Percentiles rank a stretch among this genome's conserved stretches.
Evolutionary conservation across 2,888 invertebrate genomes (phyloP).

Genomic region (Gnatocerus cornutus): DNA sequence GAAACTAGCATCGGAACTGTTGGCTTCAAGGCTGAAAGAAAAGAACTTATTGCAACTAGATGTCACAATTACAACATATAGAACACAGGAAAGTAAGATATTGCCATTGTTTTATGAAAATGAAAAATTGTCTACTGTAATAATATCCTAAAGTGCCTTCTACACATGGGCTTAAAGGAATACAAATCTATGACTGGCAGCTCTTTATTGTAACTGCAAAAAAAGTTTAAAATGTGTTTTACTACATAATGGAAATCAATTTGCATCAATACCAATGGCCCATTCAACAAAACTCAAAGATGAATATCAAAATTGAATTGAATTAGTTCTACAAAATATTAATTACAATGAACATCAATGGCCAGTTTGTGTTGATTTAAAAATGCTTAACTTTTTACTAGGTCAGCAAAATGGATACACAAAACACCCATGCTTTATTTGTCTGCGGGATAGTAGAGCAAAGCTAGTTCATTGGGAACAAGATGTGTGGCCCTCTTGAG

Average conservation of each 20-base stretch:
- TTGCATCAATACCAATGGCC: constrained; percentile 60
- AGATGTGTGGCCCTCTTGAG: not conserved
- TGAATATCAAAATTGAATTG: constrained; percentile 59
- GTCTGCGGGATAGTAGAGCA: constrained; percentile 54
- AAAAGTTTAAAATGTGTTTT: constrained; percentile 53
- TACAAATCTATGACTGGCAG: constrained; percentile 46
- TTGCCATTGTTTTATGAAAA: too few species aligned
- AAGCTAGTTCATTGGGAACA: not conserved
- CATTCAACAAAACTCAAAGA: constrained; percentile 61
- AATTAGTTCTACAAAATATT: constrained; percentile 54
- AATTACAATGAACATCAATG: constrained; percentile 60
- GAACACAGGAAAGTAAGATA: too few species aligned
- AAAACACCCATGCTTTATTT: constrained; percentile 56
- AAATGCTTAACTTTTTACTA: constrained; percentile 51
- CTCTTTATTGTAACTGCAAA: constrained; percentile 51
- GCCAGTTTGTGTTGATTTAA: constrained; percentile 45
- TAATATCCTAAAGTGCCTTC: too few species aligned
- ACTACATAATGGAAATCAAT: constrained; percentile 57
- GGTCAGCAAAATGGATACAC: constrained; percentile 57
- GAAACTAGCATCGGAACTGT: too few species aligned
- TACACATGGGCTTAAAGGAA: too few species aligned
- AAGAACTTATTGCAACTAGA: too few species aligned
- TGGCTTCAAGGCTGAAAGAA: too few species aligned
- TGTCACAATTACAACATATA: too few species aligned
- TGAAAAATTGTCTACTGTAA: too few species aligned